These are phyloP conservation scores for Sebastes hopkinsi DNA, from an alignment of 2,797 vertebrate species.

Conservation along the genomic window DNA sequence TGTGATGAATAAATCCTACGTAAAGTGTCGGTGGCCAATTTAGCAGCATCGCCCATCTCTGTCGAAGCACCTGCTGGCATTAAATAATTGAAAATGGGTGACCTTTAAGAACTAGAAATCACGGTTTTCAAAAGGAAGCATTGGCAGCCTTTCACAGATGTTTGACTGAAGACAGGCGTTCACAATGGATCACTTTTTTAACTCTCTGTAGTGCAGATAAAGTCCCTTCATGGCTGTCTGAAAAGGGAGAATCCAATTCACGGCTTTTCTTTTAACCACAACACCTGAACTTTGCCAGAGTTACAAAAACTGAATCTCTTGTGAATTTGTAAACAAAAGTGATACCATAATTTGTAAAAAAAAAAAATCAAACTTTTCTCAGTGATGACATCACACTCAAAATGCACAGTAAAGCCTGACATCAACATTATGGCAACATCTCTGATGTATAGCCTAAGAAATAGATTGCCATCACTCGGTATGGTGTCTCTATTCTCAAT, in stretches of 20 bases:
- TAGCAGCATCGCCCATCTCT: background rate
- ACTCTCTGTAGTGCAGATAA: background rate
- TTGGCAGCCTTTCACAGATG: conserved; percentile 20
- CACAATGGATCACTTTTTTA: background rate
- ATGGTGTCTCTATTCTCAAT: background rate
- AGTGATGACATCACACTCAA: background rate
- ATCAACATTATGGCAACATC: conserved; percentile 19
- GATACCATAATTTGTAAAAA: background rate
- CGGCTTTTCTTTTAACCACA: background rate
- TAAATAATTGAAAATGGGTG: background rate
- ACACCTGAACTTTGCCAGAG: background rate
- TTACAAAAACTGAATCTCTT: background rate
- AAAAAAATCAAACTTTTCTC: background rate
- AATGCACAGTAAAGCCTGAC: conserved; percentile 10
- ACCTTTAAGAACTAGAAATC: conserved; percentile 10
- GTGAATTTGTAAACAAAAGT: conserved; percentile 12
- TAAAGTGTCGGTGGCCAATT: too few species aligned
- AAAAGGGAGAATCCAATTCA: background rate
- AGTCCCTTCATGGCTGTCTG: background rate
- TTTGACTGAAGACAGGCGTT: conserved; percentile 6
- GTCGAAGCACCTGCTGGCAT: conserved; percentile 1
- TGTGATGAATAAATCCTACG: background rate
- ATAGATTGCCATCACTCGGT: background rate
- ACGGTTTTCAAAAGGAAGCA: background rate
- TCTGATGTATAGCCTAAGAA: background rate